Base-by-base conservation (phyloP, 2,888 invertebrate species). In the Aphidius colemani region DNA sequence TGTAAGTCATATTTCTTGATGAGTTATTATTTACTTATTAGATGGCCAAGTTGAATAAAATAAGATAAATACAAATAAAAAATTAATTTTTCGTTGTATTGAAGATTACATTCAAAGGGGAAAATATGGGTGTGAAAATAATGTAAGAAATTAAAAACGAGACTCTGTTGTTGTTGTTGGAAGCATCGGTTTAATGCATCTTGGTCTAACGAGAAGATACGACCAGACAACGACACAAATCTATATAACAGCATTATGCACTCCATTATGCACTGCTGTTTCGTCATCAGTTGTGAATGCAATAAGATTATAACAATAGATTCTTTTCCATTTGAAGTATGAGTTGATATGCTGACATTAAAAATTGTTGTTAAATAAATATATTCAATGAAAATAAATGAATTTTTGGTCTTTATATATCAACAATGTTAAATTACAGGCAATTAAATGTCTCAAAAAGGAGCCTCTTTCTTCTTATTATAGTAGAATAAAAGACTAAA, bases 121-220 rank as follows among this genome's bases (percentile, higher is more conserved):
- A 39, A 11, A 44, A 56, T 53, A 69, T 69, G 74, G 73, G 79
- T 74, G 78, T 76, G 78, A 79, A 76, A 79, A 75, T 78, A 75
- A 75, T 75, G 74, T 73, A 77, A 79, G 80, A 80, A 80, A 80
- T 80, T 80, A 80, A 80, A 80, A 80, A 80, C 80, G 80, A 80
- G 80, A 80, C 80, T 78, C 71, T 68, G 45, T 46, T 57, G 13
- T 18, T 18, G 13, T 18, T 18, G 13, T 72, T 71, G 73, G 70
- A 70, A 74, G 63, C 40, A 53, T 53, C 53, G 41, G 56, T 49
- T 48, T 74, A 73, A 72, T 71, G 73, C 71, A n/a, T 59, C 73
- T 63, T 53, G 65, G 71, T 73, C 76, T 80, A 79, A 80, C 80
- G 78, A 78, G 78, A 78, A 80, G 78, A 79, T 79, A 80, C 76